A percentile compares a stretch with the other conserved stretches of the same genome.
phyloP scores from a whole-genome alignment of 2,113 vertebrate genomes.

The Caranx ignobilis region DNA sequence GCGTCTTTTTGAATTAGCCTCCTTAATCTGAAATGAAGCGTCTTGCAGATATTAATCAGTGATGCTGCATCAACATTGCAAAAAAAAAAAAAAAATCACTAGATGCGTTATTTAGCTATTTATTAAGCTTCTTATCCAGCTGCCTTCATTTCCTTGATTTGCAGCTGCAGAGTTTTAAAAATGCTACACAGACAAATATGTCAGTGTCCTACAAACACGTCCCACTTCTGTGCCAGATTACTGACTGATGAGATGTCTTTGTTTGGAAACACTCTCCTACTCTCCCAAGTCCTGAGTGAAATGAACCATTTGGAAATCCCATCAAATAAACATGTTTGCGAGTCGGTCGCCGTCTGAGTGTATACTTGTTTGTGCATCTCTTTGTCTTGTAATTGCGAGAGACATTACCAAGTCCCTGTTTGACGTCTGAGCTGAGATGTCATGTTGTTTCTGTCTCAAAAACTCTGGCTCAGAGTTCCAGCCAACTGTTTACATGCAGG shows the following conservation, averaged over 20 bases:
- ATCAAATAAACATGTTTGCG: conserved; percentile 66
- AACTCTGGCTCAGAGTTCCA: neutral
- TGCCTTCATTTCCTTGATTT: neutral
- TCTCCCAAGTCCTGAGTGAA: conserved; percentile 73
- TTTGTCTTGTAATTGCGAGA: conserved; percentile 24
- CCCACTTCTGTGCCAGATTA: conserved; percentile 13
- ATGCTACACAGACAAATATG: neutral
- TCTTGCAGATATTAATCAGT: neutral
- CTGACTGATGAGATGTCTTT: conserved; percentile 30
- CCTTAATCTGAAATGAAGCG: neutral
- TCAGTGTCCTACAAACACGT: conserved; percentile 8
- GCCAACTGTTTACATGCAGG: neutral
- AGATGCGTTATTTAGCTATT: neutral
- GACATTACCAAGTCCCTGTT: conserved; percentile 6
- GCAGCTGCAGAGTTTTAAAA: neutral
- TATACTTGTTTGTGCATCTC: neutral
- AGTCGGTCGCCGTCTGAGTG: neutral
- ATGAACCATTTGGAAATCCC: conserved; percentile 78
- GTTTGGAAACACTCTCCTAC: conserved; percentile 44
- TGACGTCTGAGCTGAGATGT: neutral
- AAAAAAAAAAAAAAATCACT: neutral
- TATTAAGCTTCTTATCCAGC: neutral
- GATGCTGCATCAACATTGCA: neutral
- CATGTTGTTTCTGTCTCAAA: conserved; percentile 16
- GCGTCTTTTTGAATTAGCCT: neutral